Percentiles rank a stretch among this genome's conserved stretches.
These are phyloP conservation scores for Sebastes miniatus DNA, from an alignment of 2,797 vertebrate genomes.

Conservation along the genomic window DNA sequence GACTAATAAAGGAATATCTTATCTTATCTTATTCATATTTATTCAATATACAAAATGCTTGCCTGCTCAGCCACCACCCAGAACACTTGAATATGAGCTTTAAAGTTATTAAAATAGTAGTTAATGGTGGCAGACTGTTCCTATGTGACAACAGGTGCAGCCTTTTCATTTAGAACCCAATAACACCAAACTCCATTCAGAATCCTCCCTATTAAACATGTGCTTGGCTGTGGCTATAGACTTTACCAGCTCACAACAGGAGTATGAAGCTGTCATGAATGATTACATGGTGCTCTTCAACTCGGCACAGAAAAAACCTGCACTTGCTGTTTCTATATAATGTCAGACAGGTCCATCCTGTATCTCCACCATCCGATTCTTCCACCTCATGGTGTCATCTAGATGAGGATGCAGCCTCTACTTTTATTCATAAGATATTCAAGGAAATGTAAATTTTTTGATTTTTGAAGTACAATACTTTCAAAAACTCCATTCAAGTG, in stretches of 20 bases:
- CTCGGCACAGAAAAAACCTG: neutral
- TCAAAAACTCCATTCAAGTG: neutral
- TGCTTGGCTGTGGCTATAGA: fast-evolving
- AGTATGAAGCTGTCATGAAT: fast-evolving
- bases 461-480: neutral
- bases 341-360: neutral
- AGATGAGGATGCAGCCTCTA: fast-evolving
- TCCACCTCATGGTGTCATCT: no score
- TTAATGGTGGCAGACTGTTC: no score
- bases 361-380: no score
- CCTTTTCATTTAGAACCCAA: neutral
- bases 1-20: no score
- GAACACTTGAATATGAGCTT: neutral
- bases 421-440: neutral
- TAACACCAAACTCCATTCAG: neutral
- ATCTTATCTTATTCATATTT: no score
- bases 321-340: fast-evolving
- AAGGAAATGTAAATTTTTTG: no score
- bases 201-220: neutral
- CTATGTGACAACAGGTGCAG: neutral
- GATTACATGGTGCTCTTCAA: fast-evolving
- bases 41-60: neutral
- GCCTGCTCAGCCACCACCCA: neutral
- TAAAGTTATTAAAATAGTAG: neutral
- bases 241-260: no score